Percentiles rank a stretch among this genome's conserved stretches.
These are phyloP conservation scores for Siniperca scherzeri DNA, from an alignment of 2,797 vertebrate species.

Conservation along the genomic window DNA sequence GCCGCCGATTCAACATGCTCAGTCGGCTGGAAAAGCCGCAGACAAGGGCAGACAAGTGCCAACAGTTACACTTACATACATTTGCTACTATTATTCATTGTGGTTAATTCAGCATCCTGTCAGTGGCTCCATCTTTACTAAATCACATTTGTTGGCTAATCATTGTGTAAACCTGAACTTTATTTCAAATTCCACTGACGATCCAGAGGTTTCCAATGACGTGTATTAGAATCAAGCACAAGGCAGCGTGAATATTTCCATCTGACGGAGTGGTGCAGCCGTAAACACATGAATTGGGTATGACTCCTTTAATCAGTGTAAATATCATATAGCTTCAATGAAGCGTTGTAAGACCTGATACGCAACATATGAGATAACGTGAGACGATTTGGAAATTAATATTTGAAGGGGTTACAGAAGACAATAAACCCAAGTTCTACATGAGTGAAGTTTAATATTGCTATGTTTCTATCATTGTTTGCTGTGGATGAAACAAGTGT, in stretches of 20 bases:
- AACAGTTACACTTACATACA: no score
- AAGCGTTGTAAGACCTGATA: neutral
- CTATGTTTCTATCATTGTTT: neutral
- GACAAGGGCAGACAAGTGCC: no score
- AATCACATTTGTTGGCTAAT: neutral
- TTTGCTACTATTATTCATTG: no score
- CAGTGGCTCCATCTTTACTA: neutral
- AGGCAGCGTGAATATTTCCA: neutral
- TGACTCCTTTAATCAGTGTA: neutral
- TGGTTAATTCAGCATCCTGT: neutral
- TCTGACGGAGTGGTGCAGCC: neutral
- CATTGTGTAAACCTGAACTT: neutral
- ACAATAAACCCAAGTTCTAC: neutral
- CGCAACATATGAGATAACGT: neutral
- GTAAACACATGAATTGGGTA: neutral
- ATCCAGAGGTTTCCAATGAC: neutral
- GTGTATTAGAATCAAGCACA: no score
- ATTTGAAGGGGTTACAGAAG: neutral
- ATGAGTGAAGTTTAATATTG: neutral
- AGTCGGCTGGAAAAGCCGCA: no score
- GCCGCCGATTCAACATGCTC: no score
- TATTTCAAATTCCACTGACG: neutral
- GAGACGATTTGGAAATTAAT: neutral
- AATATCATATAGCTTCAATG: neutral
- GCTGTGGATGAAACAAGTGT: constrained; percentile 17